Base-by-base conservation (phyloP, 2,797 vertebrate genomes). In the Lutjanus campechanus region DNA sequence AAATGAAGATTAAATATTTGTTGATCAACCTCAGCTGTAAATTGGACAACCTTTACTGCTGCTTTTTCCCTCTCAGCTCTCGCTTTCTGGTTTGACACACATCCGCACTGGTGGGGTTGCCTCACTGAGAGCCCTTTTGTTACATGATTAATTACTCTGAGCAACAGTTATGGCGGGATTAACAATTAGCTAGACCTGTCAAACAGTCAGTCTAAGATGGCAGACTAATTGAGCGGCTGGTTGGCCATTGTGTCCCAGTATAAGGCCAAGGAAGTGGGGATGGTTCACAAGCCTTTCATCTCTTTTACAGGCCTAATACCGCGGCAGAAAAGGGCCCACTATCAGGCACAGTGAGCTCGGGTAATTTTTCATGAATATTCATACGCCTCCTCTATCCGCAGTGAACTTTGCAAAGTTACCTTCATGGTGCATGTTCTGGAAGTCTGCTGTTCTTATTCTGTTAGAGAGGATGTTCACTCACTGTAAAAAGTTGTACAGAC, bases 91-190 rank as follows among this genome's bases (percentile, higher is more conserved):
- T 81, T 86, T 81, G 89, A 92, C 92, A 95, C 93, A 89, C 92
- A 96, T 95, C 95, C 91, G 87, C 94, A 93, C 95, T 93, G 93
- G 95, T 95, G 94, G 82, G 95, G 94, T 95, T 92, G 95, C 94
- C 93, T 92, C 93, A 87, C 95, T 93, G 93, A 85, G 92, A 95
- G 84, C 84, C 88, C 96, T 95, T 96, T 97, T 97, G 96, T 96
- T 96, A 95, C 96, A 96, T 97, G 97, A 98, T 98, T 97, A 98
- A 98, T 98, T 97, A 96, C 96, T 95, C 95, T 90, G 95, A 97
- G 96, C 95, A 97, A 96, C 97, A 96, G 96, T 97, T 96, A 96
- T 96, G 95, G 93, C 95, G 91, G 96, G 95, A 97, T 97, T 96
- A 97, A 97, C 97, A 97, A 98, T 97, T 97, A 97, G 96, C 95